Conservation (phyloP, 2,113 vertebrate species). For the Nematolebias whitei region DNA sequence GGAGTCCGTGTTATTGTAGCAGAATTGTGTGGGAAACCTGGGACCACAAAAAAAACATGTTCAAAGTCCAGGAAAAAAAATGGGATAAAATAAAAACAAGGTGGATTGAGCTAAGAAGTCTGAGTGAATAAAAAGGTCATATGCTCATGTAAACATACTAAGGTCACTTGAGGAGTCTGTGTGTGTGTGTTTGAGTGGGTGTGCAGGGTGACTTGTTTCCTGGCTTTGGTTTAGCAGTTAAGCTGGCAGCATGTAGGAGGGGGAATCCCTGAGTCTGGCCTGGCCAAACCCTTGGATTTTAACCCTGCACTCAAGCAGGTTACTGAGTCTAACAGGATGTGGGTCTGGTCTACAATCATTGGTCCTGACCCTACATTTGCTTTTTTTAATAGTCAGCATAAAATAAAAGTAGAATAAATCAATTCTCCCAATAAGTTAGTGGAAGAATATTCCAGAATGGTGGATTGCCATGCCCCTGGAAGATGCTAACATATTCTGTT, state of each 20-base stretch:
- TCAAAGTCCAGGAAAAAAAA: slow-evolving; percentile 3
- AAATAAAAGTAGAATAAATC: not conserved
- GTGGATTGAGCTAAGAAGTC: slow-evolving; percentile 2
- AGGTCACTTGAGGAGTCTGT: slow-evolving; percentile 47
- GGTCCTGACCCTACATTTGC: not conserved
- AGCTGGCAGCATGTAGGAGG: slow-evolving; percentile 62
- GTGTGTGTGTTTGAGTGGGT: slow-evolving; percentile 41
- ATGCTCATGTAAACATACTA: slow-evolving; percentile 21
- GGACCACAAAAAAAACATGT: not conserved
- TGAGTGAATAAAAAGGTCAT: slow-evolving; percentile 4
- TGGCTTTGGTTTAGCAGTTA: slow-evolving; percentile 51
- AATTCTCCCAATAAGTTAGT: not conserved
- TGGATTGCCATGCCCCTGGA: not conserved
- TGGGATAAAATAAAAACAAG: slow-evolving; percentile 8
- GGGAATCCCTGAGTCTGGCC: slow-evolving; percentile 58
- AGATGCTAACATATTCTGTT: not conserved
- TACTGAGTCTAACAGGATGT: slow-evolving; percentile 54
- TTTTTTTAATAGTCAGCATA: not conserved
- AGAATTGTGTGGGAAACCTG: slow-evolving; percentile 16
- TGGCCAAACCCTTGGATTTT: slow-evolving; percentile 22
- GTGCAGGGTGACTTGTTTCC: slow-evolving; percentile 50
- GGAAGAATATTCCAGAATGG: not conserved
- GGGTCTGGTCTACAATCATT: not conserved
- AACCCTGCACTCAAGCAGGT: slow-evolving; percentile 17
- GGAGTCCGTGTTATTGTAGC: not conserved